Evolutionary conservation across 2,888 invertebrate genomes (phyloP).

Genomic region (Agrilus mali): DNA sequence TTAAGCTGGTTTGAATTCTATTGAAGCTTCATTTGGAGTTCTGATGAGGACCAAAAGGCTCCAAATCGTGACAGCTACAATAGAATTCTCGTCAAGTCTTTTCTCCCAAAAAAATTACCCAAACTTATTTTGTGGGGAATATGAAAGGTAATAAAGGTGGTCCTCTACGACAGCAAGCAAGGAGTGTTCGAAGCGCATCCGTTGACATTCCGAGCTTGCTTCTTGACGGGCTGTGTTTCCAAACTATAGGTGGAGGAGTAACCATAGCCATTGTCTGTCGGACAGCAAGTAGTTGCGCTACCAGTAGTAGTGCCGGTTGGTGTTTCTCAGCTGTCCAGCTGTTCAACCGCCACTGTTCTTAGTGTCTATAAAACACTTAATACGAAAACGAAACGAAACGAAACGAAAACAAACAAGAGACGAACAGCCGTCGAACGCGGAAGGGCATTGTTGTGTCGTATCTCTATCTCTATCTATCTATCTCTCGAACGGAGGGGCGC

Average conservation of each 20-base stretch:
- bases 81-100: no score
- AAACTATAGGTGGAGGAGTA: slow-evolving; percentile 35
- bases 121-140: no score
- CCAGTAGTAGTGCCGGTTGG: slow-evolving; percentile 19
- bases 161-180: slow-evolving; percentile 11
- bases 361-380: no score
- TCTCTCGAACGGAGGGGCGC: slow-evolving; percentile 21
- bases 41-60: no score
- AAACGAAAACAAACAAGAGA: slow-evolving; percentile 11
- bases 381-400: no score
- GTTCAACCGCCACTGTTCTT: no score
- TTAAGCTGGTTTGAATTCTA: no score
- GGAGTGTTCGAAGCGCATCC: slow-evolving; percentile 15
- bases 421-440: slow-evolving; percentile 8
- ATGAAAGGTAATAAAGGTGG: background rate
- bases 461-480: no score
- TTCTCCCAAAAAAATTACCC: no score
- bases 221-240: slow-evolving; percentile 36
- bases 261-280: slow-evolving; percentile 12
- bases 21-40: no score
- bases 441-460: slow-evolving; percentile 2
- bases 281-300: slow-evolving; percentile 21
- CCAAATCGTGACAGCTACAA: no score
- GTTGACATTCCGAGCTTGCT: slow-evolving; percentile 21
- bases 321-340: no score